Percentiles rank a stretch among this genome's conserved stretches.
Evolutionary conservation across 2,797 vertebrate species (phyloP).

Genomic region (Sciurus carolinensis): DNA sequence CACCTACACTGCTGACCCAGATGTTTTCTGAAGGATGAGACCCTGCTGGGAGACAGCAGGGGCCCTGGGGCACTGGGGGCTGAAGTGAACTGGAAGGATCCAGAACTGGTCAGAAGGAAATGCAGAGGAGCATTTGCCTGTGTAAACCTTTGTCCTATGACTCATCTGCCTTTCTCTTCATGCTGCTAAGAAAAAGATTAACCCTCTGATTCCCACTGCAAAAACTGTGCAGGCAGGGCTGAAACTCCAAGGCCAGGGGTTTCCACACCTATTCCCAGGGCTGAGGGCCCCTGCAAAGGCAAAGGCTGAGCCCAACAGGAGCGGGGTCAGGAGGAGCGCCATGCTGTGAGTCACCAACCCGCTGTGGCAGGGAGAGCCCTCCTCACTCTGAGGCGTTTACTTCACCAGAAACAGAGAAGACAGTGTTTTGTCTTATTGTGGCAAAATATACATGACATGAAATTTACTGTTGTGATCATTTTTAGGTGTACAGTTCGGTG

Average conservation of each 20-base stretch:
- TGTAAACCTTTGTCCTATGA: too few species aligned
- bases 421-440: neutral
- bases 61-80: neutral
- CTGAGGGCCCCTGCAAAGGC: neutral
- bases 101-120: neutral
- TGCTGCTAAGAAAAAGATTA: neutral
- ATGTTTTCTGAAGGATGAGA: neutral
- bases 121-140: neutral
- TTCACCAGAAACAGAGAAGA: neutral
- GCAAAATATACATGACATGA: neutral
- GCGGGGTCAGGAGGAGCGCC: neutral
- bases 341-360: neutral
- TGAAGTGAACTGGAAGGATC: neutral
- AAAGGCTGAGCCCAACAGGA: neutral
- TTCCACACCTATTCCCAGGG: neutral
- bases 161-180: neutral
- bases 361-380: too few species aligned
- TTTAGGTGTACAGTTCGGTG: neutral
- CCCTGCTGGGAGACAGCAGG: neutral
- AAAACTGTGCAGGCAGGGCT: slow-evolving; percentile 34
- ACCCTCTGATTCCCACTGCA: slow-evolving; percentile 41
- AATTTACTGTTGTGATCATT: too few species aligned
- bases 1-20: neutral
- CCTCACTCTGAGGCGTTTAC: neutral
- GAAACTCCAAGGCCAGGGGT: neutral